A percentile compares a stretch with the other conserved stretches of the same genome.
These are phyloP conservation scores for Eublepharis macularius DNA, from an alignment of 2,113 vertebrate species.

Conservation along the genomic window DNA sequence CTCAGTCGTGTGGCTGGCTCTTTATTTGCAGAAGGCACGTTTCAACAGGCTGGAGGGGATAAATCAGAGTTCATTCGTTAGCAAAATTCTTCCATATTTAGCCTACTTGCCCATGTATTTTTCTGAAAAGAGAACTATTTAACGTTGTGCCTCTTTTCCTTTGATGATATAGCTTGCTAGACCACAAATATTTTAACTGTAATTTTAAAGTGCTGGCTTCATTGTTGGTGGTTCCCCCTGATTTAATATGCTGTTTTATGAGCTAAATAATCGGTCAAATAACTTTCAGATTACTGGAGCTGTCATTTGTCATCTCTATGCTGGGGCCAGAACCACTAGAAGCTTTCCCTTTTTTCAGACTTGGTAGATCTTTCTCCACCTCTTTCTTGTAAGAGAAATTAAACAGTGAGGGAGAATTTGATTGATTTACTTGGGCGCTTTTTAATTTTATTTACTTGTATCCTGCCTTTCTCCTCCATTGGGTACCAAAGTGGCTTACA, in stretches of 20 bases:
- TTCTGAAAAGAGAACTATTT: constrained; percentile 11
- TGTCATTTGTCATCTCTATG: accelerated
- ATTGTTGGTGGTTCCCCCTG: not conserved
- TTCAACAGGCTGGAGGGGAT: constrained; percentile 31
- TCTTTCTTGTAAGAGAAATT: not conserved
- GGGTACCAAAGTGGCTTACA: too few species aligned
- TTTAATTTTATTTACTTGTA: too few species aligned
- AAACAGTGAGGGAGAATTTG: too few species aligned
- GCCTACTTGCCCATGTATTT: accelerated
- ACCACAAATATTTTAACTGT: accelerated
- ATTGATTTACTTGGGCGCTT: too few species aligned
- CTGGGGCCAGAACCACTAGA: not conserved
- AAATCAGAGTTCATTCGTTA: constrained; percentile 58
- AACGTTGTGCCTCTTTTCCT: constrained; percentile 33
- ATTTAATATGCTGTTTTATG: not conserved
- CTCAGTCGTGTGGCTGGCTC: constrained; percentile 35
- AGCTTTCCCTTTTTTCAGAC: not conserved
- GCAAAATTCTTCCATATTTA: constrained; percentile 20
- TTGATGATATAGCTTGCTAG: not conserved
- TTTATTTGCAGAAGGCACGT: constrained; percentile 39
- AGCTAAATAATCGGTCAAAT: not conserved
- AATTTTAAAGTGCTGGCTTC: not conserved
- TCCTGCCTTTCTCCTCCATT: too few species aligned
- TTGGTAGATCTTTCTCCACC: not conserved
- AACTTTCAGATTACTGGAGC: not conserved